Percentiles rank a stretch among this genome's conserved stretches.
phyloP scores from a whole-genome alignment of 2,888 invertebrate species.

The Xylophagus ater region DNA sequence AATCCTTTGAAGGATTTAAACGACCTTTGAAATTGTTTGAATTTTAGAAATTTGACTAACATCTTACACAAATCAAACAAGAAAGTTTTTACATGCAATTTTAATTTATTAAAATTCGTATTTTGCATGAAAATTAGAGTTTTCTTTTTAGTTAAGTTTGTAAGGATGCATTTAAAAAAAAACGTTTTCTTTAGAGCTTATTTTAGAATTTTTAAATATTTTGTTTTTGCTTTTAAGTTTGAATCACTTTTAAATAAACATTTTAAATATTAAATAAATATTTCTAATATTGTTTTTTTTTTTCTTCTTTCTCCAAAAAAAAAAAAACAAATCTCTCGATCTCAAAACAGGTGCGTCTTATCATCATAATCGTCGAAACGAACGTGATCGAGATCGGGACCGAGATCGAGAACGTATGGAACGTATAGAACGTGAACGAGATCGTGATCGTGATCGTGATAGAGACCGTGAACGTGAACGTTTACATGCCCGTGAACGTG shows the following conservation, averaged over 20 bases:
- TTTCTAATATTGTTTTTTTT: conserved; percentile 1
- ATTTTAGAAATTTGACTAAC: too few species aligned
- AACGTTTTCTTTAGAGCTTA: too few species aligned
- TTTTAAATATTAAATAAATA: background rate
- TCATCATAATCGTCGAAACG: conserved; percentile 36
- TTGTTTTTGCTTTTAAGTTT: conserved; percentile 6
- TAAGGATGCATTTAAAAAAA: too few species aligned
- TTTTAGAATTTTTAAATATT: conserved; percentile 1
- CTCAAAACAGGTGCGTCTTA: conserved; percentile 38
- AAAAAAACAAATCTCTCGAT: conserved; percentile 1
- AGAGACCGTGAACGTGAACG: conserved; percentile 32
- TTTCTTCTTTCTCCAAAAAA: too few species aligned
- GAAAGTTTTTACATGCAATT: too few species aligned
- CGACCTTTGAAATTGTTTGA: too few species aligned
- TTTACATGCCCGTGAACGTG: conserved; percentile 36
- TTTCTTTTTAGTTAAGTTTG: too few species aligned
- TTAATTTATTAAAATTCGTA: too few species aligned
- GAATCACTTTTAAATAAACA: background rate
- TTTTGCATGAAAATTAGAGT: too few species aligned
- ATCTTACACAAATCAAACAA: too few species aligned
- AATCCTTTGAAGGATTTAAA: too few species aligned
- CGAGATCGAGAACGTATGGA: conserved; percentile 25
- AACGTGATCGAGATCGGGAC: conserved; percentile 27
- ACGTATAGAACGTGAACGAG: conserved; percentile 18
- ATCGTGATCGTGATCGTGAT: conserved; percentile 24